Base-by-base conservation (phyloP, 2,888 invertebrate genomes). In the Malthinus flaveolus region DNA sequence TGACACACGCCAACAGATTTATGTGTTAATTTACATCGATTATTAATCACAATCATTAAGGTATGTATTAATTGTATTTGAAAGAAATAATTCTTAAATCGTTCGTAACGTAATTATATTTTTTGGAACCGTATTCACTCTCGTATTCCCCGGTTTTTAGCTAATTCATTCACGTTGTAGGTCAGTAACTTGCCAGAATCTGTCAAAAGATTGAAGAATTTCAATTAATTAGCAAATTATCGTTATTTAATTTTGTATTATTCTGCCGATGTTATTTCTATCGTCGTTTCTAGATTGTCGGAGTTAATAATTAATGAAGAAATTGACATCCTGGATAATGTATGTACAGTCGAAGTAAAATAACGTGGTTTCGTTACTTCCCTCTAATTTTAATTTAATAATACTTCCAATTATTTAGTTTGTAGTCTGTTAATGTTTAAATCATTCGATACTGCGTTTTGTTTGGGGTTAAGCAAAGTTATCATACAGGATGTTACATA, bases 1-100 rank as follows among this genome's bases (percentile, higher is more conserved):
- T 70, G 69, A 67, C 69, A 69, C 66, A 56, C 64, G 66, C 62
- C 64, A 61, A 67, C 66, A 66, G 61, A 62, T 63, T 67, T 65
- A 63, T 64, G 65, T 65, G 66, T 63, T 62, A 67, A 66, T 66
- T 66, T 65, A 57, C 64, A 66, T 64, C 62, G 63, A 67, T 65
- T 64, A 64, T 65, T 62, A 55, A 60, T 59, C 60, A 61, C 49
- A 63, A 63, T 64, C 56, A 63, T 66, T 53, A 59, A 69, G 69
- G 69, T 71, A 64, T 59, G 68, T 66, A 49, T 46, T 47, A 39
- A 44, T 32, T 33, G 2, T 23, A 23, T 23, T 23, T 3, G 23
- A 23, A 23, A 23, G 5, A 23, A 23, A 23, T 23, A 23, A 23
- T 23, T 23, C 23, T 5, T 23, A 5, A 23, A 23, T 5, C 5